Conservation (phyloP, 2,113 vertebrate genomes). For the Corythornis madagascariensis region DNA sequence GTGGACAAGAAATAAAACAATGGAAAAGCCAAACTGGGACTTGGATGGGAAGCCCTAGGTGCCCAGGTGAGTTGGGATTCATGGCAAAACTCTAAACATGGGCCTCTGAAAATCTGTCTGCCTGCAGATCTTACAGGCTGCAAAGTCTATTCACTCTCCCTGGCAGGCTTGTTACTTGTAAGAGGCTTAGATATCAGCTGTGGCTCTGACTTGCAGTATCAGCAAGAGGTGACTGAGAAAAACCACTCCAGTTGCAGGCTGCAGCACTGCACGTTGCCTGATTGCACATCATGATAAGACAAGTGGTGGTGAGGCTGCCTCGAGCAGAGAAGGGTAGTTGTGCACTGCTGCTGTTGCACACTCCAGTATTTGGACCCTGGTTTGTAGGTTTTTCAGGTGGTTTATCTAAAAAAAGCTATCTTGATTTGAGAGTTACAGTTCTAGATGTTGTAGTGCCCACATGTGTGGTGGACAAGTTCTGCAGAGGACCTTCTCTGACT, state of each 20-base stretch:
- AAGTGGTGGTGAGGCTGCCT: background rate
- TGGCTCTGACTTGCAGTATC: background rate
- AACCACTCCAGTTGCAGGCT: background rate
- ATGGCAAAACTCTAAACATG: background rate
- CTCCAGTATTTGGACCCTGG: background rate
- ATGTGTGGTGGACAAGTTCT: background rate
- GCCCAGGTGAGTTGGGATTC: background rate
- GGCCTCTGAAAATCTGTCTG: background rate
- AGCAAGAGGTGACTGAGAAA: background rate
- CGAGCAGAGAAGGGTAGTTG: background rate
- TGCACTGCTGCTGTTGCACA: background rate
- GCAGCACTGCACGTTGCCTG: background rate
- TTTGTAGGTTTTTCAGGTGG: background rate
- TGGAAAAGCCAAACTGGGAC: background rate
- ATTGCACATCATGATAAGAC: fast-evolving
- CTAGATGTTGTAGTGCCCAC: background rate
- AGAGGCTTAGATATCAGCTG: background rate
- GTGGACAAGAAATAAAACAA: background rate
- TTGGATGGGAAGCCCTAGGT: background rate
- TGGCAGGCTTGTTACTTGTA: background rate
- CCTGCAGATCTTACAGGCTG: background rate
- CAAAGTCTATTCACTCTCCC: background rate
- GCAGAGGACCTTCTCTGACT: background rate
- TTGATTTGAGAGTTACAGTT: background rate
- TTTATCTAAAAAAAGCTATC: background rate